Conservation (phyloP, 1,140 invertebrate genomes). For the Zaprionus davidi region DNA sequence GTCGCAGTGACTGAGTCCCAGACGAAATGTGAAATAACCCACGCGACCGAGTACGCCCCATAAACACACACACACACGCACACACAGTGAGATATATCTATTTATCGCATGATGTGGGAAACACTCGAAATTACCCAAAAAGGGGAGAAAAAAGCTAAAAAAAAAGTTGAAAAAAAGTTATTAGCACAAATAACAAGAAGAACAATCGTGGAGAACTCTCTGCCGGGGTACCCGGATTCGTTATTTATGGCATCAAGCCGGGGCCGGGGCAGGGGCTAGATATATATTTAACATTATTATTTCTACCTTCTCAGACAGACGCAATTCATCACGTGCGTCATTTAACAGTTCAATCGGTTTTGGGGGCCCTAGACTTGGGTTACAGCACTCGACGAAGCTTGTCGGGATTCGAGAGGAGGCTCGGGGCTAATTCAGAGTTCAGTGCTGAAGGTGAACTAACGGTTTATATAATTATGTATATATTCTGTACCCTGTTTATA, state of each 20-base stretch:
- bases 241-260: constrained; percentile 64
- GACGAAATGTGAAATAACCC: constrained; percentile 62
- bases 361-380: constrained; percentile 1
- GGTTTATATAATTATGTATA: constrained; percentile 20
- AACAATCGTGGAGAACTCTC: constrained; percentile 45
- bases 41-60: constrained; percentile 73
- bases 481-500: constrained; percentile 6
- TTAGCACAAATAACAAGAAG: constrained; percentile 52
- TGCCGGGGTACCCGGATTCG: constrained; percentile 70
- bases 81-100: constrained; percentile 4
- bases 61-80: constrained; percentile 20
- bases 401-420: not conserved
- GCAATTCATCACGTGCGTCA: constrained; percentile 78
- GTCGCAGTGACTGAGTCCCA: not conserved
- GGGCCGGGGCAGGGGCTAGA: constrained; percentile 10
- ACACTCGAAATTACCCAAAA: constrained; percentile 73
- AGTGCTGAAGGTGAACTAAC: constrained; percentile 33
- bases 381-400: not conserved
- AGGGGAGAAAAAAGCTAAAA: constrained; percentile 41
- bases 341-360: constrained; percentile 78
- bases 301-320: constrained; percentile 45
- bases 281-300: constrained; percentile 57
- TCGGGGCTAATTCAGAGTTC: not conserved
- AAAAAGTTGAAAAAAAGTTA: constrained; percentile 54
- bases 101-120: constrained; percentile 67